A percentile compares a stretch with the other conserved stretches of the same genome.
These are phyloP conservation scores for Aeoliscus strigatus DNA, from an alignment of 2,797 vertebrate species.

Conservation along the genomic window DNA sequence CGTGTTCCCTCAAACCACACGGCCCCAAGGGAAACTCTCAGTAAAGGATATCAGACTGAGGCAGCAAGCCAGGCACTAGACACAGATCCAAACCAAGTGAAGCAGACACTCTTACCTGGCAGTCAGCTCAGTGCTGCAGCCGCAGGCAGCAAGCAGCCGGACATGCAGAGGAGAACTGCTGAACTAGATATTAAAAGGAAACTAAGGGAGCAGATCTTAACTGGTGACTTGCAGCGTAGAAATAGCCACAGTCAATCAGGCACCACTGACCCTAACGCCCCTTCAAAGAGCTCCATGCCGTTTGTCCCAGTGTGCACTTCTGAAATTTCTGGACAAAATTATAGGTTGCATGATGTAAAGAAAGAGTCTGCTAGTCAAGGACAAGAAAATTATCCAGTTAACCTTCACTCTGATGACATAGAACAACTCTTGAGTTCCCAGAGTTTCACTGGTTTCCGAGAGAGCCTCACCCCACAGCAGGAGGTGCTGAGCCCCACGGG, in stretches of 20 bases:
- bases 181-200: conserved; percentile 72
- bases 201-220: conserved; percentile 75
- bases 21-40: conserved; percentile 62
- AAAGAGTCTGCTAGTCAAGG: conserved; percentile 18
- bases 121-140: conserved; percentile 24
- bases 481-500: conserved; percentile 22
- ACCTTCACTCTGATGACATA: conserved; percentile 27
- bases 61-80: conserved; percentile 72
- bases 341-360: conserved; percentile 23
- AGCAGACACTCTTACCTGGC: conserved; percentile 26
- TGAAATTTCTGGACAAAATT: conserved; percentile 26
- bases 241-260: conserved; percentile 36
- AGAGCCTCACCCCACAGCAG: conserved; percentile 9
- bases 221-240: conserved; percentile 68
- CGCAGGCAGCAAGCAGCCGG: conserved; percentile 12
- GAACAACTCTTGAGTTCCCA: conserved; percentile 30
- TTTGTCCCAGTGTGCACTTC: conserved; percentile 27
- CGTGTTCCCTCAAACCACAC: conserved; percentile 56
- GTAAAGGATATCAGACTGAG: conserved; percentile 61
- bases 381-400: conserved; percentile 15
- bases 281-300: conserved; percentile 33
- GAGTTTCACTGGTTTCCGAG: conserved; percentile 57
- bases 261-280: conserved; percentile 35
- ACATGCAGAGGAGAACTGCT: conserved; percentile 26
- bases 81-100: conserved; percentile 54